Percentiles rank a stretch among this genome's conserved stretches.
Conservation (phyloP, 2,888 invertebrate species). For the Sphaeridia pumilis region DNA sequence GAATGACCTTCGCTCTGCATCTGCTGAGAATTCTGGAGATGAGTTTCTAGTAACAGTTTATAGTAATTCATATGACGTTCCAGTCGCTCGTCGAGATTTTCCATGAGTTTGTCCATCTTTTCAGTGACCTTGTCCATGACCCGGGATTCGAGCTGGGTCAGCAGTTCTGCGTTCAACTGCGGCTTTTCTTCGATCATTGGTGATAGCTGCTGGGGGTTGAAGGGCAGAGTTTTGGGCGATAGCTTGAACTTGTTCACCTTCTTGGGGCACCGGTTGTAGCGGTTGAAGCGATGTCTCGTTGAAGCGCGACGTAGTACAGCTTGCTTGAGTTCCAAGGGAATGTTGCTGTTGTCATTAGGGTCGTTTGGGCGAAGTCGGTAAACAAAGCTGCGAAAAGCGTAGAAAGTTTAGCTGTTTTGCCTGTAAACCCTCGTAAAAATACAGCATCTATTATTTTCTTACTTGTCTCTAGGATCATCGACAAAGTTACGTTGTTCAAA, state of each 20-base stretch:
- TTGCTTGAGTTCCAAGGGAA: conserved; percentile 29
- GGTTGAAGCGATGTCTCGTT: conserved; percentile 24
- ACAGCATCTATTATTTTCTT: background rate
- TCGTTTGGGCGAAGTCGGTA: conserved; percentile 30
- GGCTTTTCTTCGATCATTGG: background rate
- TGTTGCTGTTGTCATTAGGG: conserved; percentile 24
- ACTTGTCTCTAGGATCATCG: conserved; percentile 15
- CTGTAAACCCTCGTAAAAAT: background rate
- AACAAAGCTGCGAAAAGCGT: conserved; percentile 17
- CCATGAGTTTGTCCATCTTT: background rate
- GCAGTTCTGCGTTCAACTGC: background rate
- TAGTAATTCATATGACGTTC: background rate
- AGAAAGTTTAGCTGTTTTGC: background rate
- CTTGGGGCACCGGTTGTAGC: conserved; percentile 24
- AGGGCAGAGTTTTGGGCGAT: background rate
- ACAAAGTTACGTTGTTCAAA: background rate
- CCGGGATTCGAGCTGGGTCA: background rate
- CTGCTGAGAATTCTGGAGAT: conserved; percentile 3
- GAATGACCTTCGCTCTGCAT: no score
- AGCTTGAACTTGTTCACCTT: conserved; percentile 18
- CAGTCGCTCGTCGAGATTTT: background rate
- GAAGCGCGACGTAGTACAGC: conserved; percentile 25
- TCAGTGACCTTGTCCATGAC: background rate
- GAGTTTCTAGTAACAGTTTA: background rate
- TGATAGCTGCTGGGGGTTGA: background rate